Percentiles rank a stretch among this genome's conserved stretches.
Conservation (phyloP, 1,140 invertebrate genomes). For the Drosophila trapezifrons region DNA sequence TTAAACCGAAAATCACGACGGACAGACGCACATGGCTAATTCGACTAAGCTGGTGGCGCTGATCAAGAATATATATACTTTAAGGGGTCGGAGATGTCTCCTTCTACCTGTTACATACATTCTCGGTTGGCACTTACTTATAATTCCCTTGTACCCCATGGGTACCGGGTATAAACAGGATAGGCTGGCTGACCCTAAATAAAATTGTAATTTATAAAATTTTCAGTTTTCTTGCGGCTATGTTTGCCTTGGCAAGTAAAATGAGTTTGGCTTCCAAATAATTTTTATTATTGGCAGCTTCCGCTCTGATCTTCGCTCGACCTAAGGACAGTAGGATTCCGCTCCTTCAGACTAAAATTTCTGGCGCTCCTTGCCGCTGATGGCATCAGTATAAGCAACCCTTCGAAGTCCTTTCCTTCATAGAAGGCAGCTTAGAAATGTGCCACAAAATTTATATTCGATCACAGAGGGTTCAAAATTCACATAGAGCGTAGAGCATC, state of each 20-base stretch:
- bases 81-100: too few relatives aligned
- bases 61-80: too few relatives aligned
- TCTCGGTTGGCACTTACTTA: too few relatives aligned
- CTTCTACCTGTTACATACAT: too few relatives aligned
- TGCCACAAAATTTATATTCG: constrained; percentile 80
- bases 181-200: constrained; percentile 52
- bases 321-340: neutral
- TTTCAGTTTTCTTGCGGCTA: constrained; percentile 65
- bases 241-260: constrained; percentile 46
- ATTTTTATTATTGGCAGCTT: neutral
- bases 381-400: constrained; percentile 57
- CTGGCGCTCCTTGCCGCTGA: neutral
- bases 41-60: too few relatives aligned
- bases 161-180: too few relatives aligned
- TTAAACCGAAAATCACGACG: too few relatives aligned
- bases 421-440: constrained; percentile 64
- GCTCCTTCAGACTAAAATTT: neutral
- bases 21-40: too few relatives aligned
- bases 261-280: neutral
- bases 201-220: constrained; percentile 74
- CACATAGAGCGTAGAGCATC: constrained; percentile 18
- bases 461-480: constrained; percentile 47
- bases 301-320: constrained; percentile 10
- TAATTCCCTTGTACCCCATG: too few relatives aligned
- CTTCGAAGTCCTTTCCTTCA: constrained; percentile 49